Percentiles rank a stretch among this genome's conserved stretches.
Conservation (phyloP, 2,888 invertebrate species). For the Melangyna quadrimaculata region DNA sequence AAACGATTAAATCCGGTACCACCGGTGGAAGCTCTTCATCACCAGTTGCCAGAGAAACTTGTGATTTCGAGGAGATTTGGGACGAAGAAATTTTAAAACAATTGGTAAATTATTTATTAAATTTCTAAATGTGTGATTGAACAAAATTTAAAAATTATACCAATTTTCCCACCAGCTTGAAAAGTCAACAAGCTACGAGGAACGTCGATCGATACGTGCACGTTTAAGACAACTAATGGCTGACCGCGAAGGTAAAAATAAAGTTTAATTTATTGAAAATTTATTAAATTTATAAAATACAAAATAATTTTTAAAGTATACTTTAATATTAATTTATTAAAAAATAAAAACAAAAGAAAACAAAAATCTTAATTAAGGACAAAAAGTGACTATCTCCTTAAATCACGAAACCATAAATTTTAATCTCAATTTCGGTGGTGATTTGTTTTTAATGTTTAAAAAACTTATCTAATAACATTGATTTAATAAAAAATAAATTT, state of each 20-base stretch:
- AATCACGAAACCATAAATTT: conserved; percentile 36
- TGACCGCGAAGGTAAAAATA: conserved; percentile 89
- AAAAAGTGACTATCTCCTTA: conserved; percentile 43
- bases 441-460: conserved; percentile 30
- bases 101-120: conserved; percentile 82
- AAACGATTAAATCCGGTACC: conserved; percentile 79
- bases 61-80: conserved; percentile 88
- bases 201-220: conserved; percentile 90
- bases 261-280: background rate
- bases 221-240: conserved; percentile 92
- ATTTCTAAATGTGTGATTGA: background rate
- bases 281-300: background rate
- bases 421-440: conserved; percentile 49
- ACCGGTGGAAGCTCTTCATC: conserved; percentile 78
- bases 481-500: background rate
- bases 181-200: conserved; percentile 92
- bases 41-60: conserved; percentile 82
- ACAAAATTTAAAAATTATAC: background rate
- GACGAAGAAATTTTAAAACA: conserved; percentile 88
- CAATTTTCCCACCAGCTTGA: conserved; percentile 85
- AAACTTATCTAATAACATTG: conserved; percentile 47
- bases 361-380: conserved; percentile 33
- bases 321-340: conserved; percentile 9
- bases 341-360: conserved; percentile 5
- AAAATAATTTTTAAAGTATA: background rate